Evolutionary conservation across 1,140 invertebrate genomes (phyloP), one percentile per base, ranked within the genome.

Genomic region (Ectropis grisescens): DNA sequence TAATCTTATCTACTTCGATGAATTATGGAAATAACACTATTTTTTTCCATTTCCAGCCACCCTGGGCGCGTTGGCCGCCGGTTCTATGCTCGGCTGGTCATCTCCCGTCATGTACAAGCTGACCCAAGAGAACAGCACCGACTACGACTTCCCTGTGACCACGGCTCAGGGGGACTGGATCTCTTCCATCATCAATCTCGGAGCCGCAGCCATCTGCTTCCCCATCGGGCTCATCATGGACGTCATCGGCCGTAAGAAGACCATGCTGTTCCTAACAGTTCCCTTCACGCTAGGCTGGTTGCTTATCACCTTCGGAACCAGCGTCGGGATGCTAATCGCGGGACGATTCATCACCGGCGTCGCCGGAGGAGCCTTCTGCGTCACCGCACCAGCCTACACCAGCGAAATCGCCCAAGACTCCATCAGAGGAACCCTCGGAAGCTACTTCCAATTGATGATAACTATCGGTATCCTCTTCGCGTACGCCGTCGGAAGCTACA

Each of bases 371-470:
- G 87, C 90, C 1, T 91, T 90, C 44, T 91, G 90, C 39, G 88
- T 91, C 1, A 88, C 88, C 1, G 90, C 88, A 0, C 92, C 93
- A 0, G 85, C 93, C 31, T 96, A 95, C 56, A 90, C 91, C 0
- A 90, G 90, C 12, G 94, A 96, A 82, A 92, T 93, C 19, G 87
- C 91, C 0, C 90, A 94, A 45, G 90, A 87, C 38, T 84, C 87
- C 4, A 90, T 94, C 41, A 83, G 94, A 19, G 94, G 94, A 4
- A 87, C 88, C 1, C 76, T 95, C 1, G 93, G 92, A 2, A 90
- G 90, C 11, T 91, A 88, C 43, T 92, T 92, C 45, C 92, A 94
- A 55, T 70, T 94, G 5, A 89, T 91, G 83, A 85, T 93, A 15
- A 91, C 89, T 1, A 60, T 88, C 11, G 93, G 92, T 42, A 93